Percentiles rank a stretch among this genome's conserved stretches.
These are phyloP conservation scores for Oceanodroma tethys DNA, from an alignment of 2,113 vertebrate genomes.

Conservation along the genomic window DNA sequence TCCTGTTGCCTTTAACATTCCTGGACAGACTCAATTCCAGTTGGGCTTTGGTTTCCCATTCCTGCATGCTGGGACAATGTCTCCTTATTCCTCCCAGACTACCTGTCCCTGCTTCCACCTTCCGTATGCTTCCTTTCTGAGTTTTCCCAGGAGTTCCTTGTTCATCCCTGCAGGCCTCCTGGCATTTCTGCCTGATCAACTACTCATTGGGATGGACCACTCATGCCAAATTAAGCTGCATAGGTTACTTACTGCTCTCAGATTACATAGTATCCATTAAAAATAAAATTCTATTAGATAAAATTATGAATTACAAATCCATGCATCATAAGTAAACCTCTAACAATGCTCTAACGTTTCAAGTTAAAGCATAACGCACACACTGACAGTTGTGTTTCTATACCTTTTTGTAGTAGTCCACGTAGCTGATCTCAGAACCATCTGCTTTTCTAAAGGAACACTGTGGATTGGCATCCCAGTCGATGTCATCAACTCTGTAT, in stretches of 20 bases:
- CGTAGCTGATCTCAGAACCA: conserved; percentile 80
- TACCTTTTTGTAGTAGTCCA: conserved; percentile 88
- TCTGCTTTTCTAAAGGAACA: conserved; percentile 87
- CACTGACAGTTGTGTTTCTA: neutral
- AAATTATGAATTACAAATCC: neutral
- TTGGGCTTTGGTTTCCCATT: neutral
- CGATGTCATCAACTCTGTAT: conserved; percentile 90
- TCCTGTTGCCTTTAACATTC: neutral
- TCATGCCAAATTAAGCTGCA: neutral
- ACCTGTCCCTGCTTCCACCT: neutral
- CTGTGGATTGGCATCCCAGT: conserved; percentile 88
- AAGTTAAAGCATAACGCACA: neutral
- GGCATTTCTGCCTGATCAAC: neutral
- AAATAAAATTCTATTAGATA: neutral
- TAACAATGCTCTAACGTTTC: neutral
- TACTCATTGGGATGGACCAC: neutral
- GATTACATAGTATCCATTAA: neutral
- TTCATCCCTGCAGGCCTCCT: neutral
- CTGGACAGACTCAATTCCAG: neutral
- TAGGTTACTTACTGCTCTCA: neutral
- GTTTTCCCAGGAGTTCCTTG: neutral
- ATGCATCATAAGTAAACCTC: neutral
- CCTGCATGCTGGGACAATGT: neutral
- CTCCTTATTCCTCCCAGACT: rapidly evolving
- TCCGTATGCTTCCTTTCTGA: neutral